Conservation (phyloP, 1,140 invertebrate species). For the Neotoxoptera formosana region DNA sequence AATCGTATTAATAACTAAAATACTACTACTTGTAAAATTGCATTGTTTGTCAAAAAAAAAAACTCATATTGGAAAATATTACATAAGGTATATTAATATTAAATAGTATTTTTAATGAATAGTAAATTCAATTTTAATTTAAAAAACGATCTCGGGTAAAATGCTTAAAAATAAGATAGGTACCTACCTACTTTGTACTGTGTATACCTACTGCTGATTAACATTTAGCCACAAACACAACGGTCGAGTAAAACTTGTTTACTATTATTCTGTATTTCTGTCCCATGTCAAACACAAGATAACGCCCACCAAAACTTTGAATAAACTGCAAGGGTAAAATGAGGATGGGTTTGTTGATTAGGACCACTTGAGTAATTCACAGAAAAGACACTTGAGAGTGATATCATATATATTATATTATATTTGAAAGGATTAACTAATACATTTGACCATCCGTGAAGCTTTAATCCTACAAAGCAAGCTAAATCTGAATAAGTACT, state of each 20-base stretch:
- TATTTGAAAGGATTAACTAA: slow-evolving; percentile 16
- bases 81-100: not conserved
- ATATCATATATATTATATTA: not conserved
- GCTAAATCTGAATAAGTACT: not conserved
- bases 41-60: not conserved
- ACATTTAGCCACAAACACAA: not conserved
- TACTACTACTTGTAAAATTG: not conserved
- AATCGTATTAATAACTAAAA: not conserved
- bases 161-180: not conserved
- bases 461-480: not conserved
- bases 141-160: not conserved
- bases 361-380: not conserved
- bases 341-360: slow-evolving; percentile 2
- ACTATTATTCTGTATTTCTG: not conserved
- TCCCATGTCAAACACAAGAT: slow-evolving; percentile 41
- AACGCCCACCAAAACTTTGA: slow-evolving; percentile 40
- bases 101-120: not conserved
- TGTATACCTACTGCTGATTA: not conserved
- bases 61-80: not conserved
- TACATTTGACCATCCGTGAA: not conserved
- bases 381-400: slow-evolving; percentile 4
- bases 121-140: not conserved
- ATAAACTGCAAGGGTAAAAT: slow-evolving; percentile 2
- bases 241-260: not conserved
- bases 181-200: not conserved